Conservation (phyloP, 2,113 vertebrate genomes). For the Ahaetulla prasina region DNA sequence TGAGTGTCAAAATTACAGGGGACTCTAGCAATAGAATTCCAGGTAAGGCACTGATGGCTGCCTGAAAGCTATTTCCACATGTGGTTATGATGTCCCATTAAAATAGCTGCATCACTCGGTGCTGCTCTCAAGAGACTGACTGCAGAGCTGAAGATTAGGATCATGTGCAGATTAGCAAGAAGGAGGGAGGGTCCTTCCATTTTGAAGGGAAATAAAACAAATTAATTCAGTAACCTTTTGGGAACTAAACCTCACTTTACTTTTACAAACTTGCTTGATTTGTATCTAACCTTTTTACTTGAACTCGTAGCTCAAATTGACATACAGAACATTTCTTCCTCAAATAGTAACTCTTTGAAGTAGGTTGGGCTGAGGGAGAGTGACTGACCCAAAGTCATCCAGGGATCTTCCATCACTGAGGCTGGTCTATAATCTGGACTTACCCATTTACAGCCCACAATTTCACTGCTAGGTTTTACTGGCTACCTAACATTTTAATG, state of each 20-base stretch:
- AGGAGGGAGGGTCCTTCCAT: background rate
- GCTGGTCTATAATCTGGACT: background rate
- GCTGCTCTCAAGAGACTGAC: background rate
- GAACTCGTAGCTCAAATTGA: background rate
- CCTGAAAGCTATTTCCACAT: background rate
- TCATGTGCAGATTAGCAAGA: background rate
- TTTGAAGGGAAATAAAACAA: background rate
- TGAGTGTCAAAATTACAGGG: background rate
- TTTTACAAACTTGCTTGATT: background rate
- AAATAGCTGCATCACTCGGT: background rate
- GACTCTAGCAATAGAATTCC: background rate
- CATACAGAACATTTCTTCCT: background rate
- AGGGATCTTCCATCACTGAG: background rate
- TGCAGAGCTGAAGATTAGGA: background rate
- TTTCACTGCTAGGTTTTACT: background rate
- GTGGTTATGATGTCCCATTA: background rate
- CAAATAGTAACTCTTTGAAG: background rate
- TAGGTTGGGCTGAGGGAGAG: background rate
- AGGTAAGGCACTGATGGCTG: background rate
- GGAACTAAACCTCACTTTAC: background rate
- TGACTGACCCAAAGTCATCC: background rate
- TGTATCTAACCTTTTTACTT: background rate
- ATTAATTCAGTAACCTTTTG: background rate
- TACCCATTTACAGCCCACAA: background rate
- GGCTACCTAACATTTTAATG: background rate